Percentiles rank a stretch among this genome's conserved stretches.
Evolutionary conservation across 92 coral and sea anemone genomes (phyloP).

Genomic region (Isaurus tuberculatus): DNA sequence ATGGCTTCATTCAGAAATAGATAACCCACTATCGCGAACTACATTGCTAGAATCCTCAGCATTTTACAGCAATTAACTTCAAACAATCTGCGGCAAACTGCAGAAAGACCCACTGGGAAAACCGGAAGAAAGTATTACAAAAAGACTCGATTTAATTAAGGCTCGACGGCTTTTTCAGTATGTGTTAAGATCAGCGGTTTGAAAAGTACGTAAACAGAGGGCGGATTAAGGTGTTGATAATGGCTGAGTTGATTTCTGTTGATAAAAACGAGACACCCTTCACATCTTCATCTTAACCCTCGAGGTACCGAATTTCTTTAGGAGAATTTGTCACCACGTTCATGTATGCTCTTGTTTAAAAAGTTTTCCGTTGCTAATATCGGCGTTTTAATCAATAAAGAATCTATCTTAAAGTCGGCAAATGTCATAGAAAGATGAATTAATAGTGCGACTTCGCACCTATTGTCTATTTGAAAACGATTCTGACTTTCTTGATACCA

Average conservation of each 20-base stretch:
- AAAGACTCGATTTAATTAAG: constrained; percentile 42
- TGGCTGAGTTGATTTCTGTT: background rate
- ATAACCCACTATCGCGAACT: constrained; percentile 4
- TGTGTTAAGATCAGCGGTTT: constrained; percentile 26
- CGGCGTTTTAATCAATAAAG: background rate
- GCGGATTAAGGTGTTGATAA: constrained; percentile 31
- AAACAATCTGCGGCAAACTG: constrained; percentile 50
- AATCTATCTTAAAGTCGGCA: background rate
- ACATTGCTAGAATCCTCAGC: constrained; percentile 12
- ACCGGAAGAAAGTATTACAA: constrained; percentile 36
- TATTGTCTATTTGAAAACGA: background rate
- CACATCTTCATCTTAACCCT: constrained; percentile 13
- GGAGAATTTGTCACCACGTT: background rate
- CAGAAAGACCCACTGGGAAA: constrained; percentile 33
- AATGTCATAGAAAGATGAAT: background rate
- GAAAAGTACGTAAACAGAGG: constrained; percentile 32
- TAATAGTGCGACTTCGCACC: background rate
- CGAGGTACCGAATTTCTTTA: constrained; percentile 3
- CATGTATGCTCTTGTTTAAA: no score
- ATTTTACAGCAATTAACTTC: constrained; percentile 43
- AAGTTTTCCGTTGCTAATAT: background rate
- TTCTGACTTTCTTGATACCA: background rate
- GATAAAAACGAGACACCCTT: constrained; percentile 21
- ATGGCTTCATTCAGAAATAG: constrained; percentile 5
- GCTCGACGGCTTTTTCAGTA: constrained; percentile 6